Evolutionary conservation across 2,797 vertebrate species (phyloP), one percentile per base, ranked within the genome.

Genomic region (Gobionotothen gibberifrons): DNA sequence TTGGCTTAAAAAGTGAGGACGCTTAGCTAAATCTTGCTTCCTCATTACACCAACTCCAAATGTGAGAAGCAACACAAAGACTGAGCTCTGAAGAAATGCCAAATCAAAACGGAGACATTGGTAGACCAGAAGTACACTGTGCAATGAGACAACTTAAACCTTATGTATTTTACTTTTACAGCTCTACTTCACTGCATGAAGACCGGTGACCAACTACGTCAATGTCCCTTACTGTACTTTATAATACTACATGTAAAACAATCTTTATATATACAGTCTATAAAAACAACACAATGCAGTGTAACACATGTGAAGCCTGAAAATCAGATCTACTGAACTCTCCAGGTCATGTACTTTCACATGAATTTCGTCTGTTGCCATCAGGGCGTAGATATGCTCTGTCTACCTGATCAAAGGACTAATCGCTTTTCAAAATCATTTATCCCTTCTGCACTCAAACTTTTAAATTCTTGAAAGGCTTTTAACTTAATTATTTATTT

Each of bases 301-400:
- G 48, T 51, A 19, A 56, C 61, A 63, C 62, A 53, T 57, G 57
- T 53, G 61, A 60, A 14, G 22, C 22, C 22, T 56, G 48, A 19
- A 12, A 11, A 51, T 39, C 21, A 55, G 72, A 58, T 72, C 43
- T 43, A 22, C 49, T 44, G 26, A n/a, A n/a, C n/a, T n/a, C n/a
- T n/a, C n/a, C n/a, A n/a, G n/a, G n/a, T n/a, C n/a, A n/a, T n/a
- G n/a, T n/a, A n/a, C n/a, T n/a, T n/a, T n/a, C n/a, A n/a, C n/a
- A n/a, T n/a, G n/a, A n/a, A n/a, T n/a, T n/a, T n/a, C n/a, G n/a
- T n/a, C n/a, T n/a, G n/a, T n/a, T n/a, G n/a, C n/a, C n/a, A n/a
- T n/a, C n/a, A n/a, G n/a, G n/a, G n/a, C n/a, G n/a, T n/a, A n/a
- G n/a, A n/a, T n/a, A n/a, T n/a, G n/a, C n/a, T n/a, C n/a, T n/a